Evolutionary conservation across 2,888 invertebrate species (phyloP), one percentile per base, ranked within the genome.

Genomic region (Eupsilia transversa): DNA sequence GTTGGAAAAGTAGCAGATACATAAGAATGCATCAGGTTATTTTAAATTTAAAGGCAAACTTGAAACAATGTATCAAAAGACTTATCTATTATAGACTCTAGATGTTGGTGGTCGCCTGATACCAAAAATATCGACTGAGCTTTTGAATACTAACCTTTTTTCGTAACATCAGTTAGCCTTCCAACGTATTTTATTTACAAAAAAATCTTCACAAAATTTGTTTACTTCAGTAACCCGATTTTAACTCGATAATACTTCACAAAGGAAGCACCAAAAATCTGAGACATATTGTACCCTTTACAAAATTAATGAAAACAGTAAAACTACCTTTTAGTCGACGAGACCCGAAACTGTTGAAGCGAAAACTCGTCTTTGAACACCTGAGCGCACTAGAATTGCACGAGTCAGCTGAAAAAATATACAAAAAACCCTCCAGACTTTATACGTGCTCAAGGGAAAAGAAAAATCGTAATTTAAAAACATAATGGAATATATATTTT

Each of bases 351-450:
- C 74, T 57, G 63, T 61, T 80, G 66, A 64, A 86, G 80, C 72
- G 80, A 59, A 70, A 82, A 76, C 69, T 79, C 68, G 72, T 67
- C 77, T 71, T 79, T 81, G 77, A 80, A 79, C 87, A 86, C 86
- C 86, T 86, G 86, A 83, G 74, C 79, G 61, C 77, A 57, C 75
- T 70, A 63, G 68, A 56, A 66, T 74, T 85, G 77, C 68, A 74
- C 69, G 52, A 72, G 59, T 85, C 72, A 79, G 83, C 72, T 68
- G 17, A 61, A 77, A 82, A 77, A 82, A 57, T 46, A 43, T 20
- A 56, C 14, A 65, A 82, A 61, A 74, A 68, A 17, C 5, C 23
- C 27, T 7, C 0, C n/a, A 33, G n/a, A 59, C 33, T 73, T 68
- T 73, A 56, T 27, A n/a, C 38, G 6, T 14, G 49, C 30, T 52